A percentile compares a stretch with the other conserved stretches of the same genome.
These are phyloP conservation scores for Nannobrachium achirus DNA, from an alignment of 2,113 vertebrate species.

Conservation along the genomic window DNA sequence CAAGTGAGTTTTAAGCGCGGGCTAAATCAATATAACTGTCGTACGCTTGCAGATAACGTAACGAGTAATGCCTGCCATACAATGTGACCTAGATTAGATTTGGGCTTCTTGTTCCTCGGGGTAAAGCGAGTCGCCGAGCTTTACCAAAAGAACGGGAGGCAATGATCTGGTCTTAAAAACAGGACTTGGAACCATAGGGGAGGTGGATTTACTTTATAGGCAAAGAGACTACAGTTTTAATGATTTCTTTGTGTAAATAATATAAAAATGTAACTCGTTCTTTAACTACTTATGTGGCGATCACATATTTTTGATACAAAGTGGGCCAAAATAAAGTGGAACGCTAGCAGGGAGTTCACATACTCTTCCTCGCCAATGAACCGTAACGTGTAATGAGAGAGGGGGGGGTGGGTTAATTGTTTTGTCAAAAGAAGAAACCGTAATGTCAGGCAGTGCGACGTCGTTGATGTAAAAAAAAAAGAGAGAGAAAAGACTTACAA, in stretches of 20 bases:
- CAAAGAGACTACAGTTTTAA: slow-evolving; percentile 31
- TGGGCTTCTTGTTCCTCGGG: background rate
- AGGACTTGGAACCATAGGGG: background rate
- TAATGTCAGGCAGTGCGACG: too few relatives aligned
- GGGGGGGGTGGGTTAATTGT: background rate
- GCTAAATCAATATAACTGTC: slow-evolving; percentile 6
- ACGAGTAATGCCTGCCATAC: background rate
- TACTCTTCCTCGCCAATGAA: slow-evolving; percentile 15
- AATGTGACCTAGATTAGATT: slow-evolving; percentile 24
- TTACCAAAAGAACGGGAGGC: background rate
- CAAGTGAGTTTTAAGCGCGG: too few relatives aligned
- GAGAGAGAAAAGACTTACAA: background rate
- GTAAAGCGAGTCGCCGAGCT: background rate
- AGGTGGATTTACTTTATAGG: background rate
- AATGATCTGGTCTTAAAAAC: background rate
- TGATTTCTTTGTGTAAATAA: slow-evolving; percentile 63
- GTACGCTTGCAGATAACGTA: slow-evolving; percentile 14
- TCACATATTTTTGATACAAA: slow-evolving; percentile 27
- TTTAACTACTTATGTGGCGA: slow-evolving; percentile 31
- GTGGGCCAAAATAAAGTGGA: slow-evolving; percentile 22
- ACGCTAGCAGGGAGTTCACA: slow-evolving; percentile 35
- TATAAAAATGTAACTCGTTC: slow-evolving; percentile 36
- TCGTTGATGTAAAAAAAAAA: too few relatives aligned
- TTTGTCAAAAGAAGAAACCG: too few relatives aligned
- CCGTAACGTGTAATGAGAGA: slow-evolving; percentile 32